These are phyloP conservation scores for Poecilia gillii DNA, from an alignment of 2,797 vertebrate species.

Conservation along the genomic window DNA sequence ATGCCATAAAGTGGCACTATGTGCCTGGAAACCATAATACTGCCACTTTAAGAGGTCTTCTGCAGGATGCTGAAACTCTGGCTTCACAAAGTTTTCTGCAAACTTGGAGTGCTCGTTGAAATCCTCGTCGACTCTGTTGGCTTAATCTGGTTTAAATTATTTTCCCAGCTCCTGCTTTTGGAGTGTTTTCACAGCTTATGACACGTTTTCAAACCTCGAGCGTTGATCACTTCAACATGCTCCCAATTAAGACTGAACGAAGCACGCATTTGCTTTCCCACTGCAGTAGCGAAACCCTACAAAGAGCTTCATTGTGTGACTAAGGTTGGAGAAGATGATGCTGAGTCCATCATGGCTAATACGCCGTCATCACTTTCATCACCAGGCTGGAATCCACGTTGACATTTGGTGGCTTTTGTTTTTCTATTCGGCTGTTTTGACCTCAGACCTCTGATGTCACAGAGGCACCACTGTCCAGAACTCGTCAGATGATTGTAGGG, in stretches of 20 bases:
- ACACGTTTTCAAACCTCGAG: constrained; percentile 22
- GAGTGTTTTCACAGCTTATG: constrained; percentile 50
- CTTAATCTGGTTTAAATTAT: not conserved
- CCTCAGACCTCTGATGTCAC: constrained; percentile 55
- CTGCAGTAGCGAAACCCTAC: constrained; percentile 16
- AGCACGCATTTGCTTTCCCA: constrained; percentile 44
- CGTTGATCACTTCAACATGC: constrained; percentile 51
- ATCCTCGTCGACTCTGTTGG: not conserved
- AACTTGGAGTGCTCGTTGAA: not conserved
- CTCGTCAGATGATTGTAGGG: constrained; percentile 44
- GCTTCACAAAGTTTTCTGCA: not conserved
- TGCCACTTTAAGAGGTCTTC: not conserved
- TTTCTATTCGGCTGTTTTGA: constrained; percentile 38
- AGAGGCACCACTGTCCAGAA: constrained; percentile 69
- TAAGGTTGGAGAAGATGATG: constrained; percentile 36
- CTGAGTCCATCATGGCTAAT: constrained; percentile 35
- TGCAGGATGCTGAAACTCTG: not conserved
- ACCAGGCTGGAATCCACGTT: constrained; percentile 56
- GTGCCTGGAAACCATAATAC: too few relatives aligned
- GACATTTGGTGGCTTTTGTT: constrained; percentile 39
- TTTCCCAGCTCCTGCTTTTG: not conserved
- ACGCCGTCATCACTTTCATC: constrained; percentile 31
- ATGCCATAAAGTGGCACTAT: too few relatives aligned
- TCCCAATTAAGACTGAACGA: constrained; percentile 50
- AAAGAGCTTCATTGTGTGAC: constrained; percentile 39